Base-by-base conservation (phyloP, 2,113 vertebrate species). In the Holacanthus passer region DNA sequence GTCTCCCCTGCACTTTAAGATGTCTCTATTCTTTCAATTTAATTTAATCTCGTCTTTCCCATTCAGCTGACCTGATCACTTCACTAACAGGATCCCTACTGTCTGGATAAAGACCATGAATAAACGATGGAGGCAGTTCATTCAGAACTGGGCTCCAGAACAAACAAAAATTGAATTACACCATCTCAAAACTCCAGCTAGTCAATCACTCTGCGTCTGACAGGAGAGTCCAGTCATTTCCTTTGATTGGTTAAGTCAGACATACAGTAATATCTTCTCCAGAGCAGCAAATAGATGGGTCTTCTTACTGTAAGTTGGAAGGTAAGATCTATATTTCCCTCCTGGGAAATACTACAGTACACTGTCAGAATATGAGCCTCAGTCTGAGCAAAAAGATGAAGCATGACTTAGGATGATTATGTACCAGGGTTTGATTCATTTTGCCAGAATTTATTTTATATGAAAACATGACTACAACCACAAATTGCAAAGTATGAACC, bases 191-290 rank as follows among this genome's bases (percentile, higher is more conserved):
- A 41, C 68, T 76, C 16, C 77, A 79, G 83, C 82, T 22, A 81
- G 71, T 91, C 78, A 77, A 81, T 88, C 87, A 83, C 35, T 11
- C 71, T 69, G 79, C 1, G 0, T 78, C 62, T 72, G 82, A 87
- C 69, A 84, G 72, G 32, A 63, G 35, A 77, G 73, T 79, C 55
- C 62, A 56, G 69, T 85, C 9, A 77, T 72, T 87, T 89, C 59
- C 70, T 88, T 83, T 85, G 79, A 90, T 83, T 88, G 19, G 69
- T 45, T 58, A 65, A 80, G 73, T 80, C 73, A 62, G 79, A 65
- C 56, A 39, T 27, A 16, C 56, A 31, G 24, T 90, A 88, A 92
- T 89, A 88, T 88, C 79, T 91, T 89, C 83, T 87, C 88, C 89
- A 88, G 90, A 85, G 60, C 60, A 37, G 72, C 48, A 74, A 77